A percentile compares a stretch with the other conserved stretches of the same genome.
Evolutionary conservation across 2,113 vertebrate species (phyloP).

Genomic region (Anoura caudifer): DNA sequence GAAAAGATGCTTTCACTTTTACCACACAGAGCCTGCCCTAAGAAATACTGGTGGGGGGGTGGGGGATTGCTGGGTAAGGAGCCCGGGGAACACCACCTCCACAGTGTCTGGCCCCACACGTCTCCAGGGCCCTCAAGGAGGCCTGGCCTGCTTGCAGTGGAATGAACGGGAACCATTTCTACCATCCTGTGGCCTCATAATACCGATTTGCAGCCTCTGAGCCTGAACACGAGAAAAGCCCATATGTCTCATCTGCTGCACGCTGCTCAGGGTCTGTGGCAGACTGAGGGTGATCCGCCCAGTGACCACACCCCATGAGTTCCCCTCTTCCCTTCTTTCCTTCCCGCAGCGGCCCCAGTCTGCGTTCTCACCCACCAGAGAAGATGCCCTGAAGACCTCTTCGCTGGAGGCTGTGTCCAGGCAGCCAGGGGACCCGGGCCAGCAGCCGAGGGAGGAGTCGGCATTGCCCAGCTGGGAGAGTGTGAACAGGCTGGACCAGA

Average conservation of each 20-base stretch:
- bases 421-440: constrained; percentile 77
- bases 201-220: background rate
- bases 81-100: accelerated
- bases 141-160: background rate
- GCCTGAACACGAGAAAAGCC: background rate
- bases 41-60: background rate
- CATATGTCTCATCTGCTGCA: accelerated
- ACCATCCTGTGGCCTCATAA: accelerated
- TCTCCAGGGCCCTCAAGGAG: background rate
- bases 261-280: accelerated
- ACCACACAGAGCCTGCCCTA: background rate
- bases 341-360: constrained; percentile 88
- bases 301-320: accelerated
- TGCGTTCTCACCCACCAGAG: constrained; percentile 86
- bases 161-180: background rate
- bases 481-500: constrained; percentile 88
- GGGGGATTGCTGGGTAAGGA: background rate
- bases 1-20: background rate
- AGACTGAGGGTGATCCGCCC: background rate
- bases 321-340: background rate
- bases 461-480: constrained; percentile 90
- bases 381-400: constrained; percentile 77
- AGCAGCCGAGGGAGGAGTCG: constrained; percentile 81
- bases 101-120: too few species aligned
- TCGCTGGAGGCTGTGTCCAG: constrained; percentile 56